Evolutionary conservation across 2,888 invertebrate species (phyloP).

Genomic region (Pyrochroa serraticornis): DNA sequence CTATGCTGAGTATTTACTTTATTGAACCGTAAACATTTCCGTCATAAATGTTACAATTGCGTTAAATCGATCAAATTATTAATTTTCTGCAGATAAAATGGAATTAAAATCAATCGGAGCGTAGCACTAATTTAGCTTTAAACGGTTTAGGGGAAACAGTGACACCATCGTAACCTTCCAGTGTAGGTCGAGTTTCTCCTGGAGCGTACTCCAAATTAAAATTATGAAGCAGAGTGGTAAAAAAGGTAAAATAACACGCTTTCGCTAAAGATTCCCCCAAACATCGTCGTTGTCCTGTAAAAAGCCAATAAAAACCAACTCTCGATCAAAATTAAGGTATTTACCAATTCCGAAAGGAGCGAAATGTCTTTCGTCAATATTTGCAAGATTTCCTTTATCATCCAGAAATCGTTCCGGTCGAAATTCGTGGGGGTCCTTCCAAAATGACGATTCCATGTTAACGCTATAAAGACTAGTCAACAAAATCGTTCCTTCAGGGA

Average conservation of each 20-base stretch:
- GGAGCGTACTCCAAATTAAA: conserved; percentile 54
- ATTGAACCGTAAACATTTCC: too few relatives aligned
- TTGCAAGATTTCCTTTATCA: conserved; percentile 58
- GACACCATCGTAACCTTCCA: conserved; percentile 51
- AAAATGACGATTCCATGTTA: conserved; percentile 64
- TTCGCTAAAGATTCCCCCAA: conserved; percentile 69
- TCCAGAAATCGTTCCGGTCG: conserved; percentile 70
- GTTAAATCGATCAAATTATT: too few relatives aligned
- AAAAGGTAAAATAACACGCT: conserved; percentile 65
- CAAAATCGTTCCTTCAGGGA: conserved; percentile 64
- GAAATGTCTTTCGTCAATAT: conserved; percentile 61
- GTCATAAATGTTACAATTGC: too few relatives aligned
- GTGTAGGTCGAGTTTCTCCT: conserved; percentile 36
- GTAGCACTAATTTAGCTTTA: conserved; percentile 41
- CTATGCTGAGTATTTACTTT: too few relatives aligned
- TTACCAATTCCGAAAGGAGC: conserved; percentile 73
- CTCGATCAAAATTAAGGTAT: conserved; percentile 22
- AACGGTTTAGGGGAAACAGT: conserved; percentile 54
- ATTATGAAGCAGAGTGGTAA: conserved; percentile 65
- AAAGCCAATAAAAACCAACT: conserved; percentile 17
- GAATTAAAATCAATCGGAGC: conserved; percentile 25
- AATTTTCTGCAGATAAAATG: too few relatives aligned
- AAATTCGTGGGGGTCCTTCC: conserved; percentile 67
- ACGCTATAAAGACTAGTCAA: conserved; percentile 67
- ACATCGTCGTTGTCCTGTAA: conserved; percentile 68